Percentiles rank a stretch among this genome's conserved stretches.
Evolutionary conservation across 2,888 invertebrate genomes (phyloP).

Genomic region (Lordiphosa andalusiaca): DNA sequence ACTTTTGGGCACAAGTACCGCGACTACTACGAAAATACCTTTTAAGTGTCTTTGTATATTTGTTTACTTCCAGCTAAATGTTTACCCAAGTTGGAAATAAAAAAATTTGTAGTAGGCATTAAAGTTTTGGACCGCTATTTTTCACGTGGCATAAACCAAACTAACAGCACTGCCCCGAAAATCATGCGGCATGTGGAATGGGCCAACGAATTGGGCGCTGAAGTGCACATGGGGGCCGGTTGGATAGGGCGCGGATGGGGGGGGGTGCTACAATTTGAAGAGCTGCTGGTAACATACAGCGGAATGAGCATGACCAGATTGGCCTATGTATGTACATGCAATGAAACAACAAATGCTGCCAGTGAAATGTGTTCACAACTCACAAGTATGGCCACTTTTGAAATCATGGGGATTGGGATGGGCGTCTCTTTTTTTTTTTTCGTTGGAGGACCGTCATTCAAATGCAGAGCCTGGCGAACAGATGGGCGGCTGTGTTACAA

Average conservation of each 20-base stretch:
- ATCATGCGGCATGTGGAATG: constrained; percentile 21
- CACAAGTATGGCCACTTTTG: constrained; percentile 23
- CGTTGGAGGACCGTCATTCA: no score
- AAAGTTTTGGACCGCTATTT: constrained; percentile 65
- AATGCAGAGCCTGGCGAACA: no score
- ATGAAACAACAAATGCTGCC: constrained; percentile 21
- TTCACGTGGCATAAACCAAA: constrained; percentile 63
- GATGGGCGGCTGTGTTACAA: neutral
- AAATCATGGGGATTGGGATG: neutral
- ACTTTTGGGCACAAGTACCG: constrained; percentile 63
- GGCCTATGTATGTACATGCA: constrained; percentile 13
- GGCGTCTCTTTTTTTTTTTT: no score
- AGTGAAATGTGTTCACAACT: constrained; percentile 24
- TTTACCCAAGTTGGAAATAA: constrained; percentile 66
- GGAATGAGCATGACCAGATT: constrained; percentile 53
- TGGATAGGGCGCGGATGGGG: no score
- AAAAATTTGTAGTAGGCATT: constrained; percentile 62
- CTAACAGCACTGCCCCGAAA: constrained; percentile 37
- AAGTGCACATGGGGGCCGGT: neutral
- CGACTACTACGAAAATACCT: constrained; percentile 61
- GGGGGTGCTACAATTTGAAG: constrained; percentile 47
- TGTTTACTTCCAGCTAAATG: constrained; percentile 69
- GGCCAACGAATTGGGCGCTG: constrained; percentile 1
- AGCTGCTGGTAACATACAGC: constrained; percentile 49
- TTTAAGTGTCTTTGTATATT: constrained; percentile 65